Base-by-base conservation (phyloP, 2,113 vertebrate genomes). In the Nanorana parkeri region DNA sequence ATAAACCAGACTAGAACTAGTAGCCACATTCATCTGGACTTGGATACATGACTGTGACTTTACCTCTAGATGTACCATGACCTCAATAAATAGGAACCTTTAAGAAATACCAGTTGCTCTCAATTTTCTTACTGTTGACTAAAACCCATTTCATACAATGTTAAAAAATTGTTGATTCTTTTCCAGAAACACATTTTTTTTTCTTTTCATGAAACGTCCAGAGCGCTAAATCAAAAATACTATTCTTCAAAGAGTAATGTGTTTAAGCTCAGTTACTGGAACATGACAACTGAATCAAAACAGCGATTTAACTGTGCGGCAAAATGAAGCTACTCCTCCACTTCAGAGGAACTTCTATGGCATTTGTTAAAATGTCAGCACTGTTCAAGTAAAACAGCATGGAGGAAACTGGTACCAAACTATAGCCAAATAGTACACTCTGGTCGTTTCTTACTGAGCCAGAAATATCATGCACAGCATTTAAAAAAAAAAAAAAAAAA, bases 331-430 rank as follows among this genome's bases (percentile, higher is more conserved):
- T 88, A 89, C 87, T 90, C 86, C 90, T 90, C 90, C 88, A 91
- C 90, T 90, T 89, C 86, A 90, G 87, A 89, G 90, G 85, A 88
- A 89, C 91, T 93, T 93, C 90, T 89, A 90, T 52, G 60, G 90
- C 91, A 93, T 92, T 92, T 94, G 92, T 91, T 92, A 92, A 92
- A 93, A 92, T 94, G 92, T 94, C 93, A 93, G 92, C 92, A 92
- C 89, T 52, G 88, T 86, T 92, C 90, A 93, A 92, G 89, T 87
- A 89, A 93, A 94, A 94, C 92, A 92, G 83, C 85, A 71, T 85
- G 88, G 89, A 93, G 92, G 93, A 93, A 94, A 89, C 90, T 92
- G 89, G 91, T 93, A 92, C 93, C 90, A 71, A 89, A 84, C 90
- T 90, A 85, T 87, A 87, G 93, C 91, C 89, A 90, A 92, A 87